Evolutionary conservation across 2,797 vertebrate genomes (phyloP).

Genomic region (Microchirus variegatus): DNA sequence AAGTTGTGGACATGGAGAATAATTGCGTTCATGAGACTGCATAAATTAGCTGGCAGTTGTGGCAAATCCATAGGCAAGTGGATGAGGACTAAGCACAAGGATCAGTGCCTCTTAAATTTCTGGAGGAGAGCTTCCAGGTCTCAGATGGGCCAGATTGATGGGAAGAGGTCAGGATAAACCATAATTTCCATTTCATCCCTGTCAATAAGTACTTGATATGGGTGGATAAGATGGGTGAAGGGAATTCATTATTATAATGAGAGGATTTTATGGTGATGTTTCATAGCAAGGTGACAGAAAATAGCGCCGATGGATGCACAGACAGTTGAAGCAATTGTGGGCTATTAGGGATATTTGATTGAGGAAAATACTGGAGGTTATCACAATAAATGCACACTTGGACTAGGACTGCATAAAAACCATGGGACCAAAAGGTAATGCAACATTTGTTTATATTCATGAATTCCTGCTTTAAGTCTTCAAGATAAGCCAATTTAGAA

Average conservation of each 20-base stretch:
- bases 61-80: constrained; percentile 65
- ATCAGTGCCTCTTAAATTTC: constrained; percentile 61
- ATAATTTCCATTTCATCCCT: constrained; percentile 71
- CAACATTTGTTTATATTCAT: constrained; percentile 12
- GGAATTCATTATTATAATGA: constrained; percentile 62
- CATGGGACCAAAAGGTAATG: not conserved
- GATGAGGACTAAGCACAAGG: constrained; percentile 41
- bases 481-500: not conserved
- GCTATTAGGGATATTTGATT: constrained; percentile 35
- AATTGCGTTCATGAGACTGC: constrained; percentile 78
- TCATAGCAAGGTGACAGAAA: constrained; percentile 62
- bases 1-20: constrained; percentile 63
- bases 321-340: constrained; percentile 43
- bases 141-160: constrained; percentile 61
- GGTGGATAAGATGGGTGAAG: constrained; percentile 23
- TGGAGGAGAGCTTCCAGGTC: constrained; percentile 40
- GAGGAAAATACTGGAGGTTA: constrained; percentile 37
- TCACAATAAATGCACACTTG: constrained; percentile 35
- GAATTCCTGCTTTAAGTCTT: constrained; percentile 1
- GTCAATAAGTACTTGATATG: constrained; percentile 69
- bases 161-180: constrained; percentile 53
- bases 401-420: constrained; percentile 13
- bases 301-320: constrained; percentile 55
- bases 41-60: constrained; percentile 74
- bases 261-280: constrained; percentile 60